phyloP scores from a whole-genome alignment of 2,113 vertebrate species.

The Lynx canadensis region DNA sequence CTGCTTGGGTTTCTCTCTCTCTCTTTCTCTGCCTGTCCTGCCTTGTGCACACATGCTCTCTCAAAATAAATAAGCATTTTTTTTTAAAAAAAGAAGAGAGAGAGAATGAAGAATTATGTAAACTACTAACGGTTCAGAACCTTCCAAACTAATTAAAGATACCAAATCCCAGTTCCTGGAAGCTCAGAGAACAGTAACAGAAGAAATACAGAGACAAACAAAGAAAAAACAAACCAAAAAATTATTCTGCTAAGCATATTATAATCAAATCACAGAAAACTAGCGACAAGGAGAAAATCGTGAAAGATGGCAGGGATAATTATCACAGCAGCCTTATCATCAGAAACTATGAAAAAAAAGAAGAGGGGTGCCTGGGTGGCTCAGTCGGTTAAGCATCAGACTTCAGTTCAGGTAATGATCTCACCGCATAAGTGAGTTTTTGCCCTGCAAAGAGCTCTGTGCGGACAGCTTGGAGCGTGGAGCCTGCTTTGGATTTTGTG shows the following conservation, averaged over 20 bases:
- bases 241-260: not conserved
- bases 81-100: too few species aligned
- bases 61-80: too few species aligned
- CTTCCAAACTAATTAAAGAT: not conserved
- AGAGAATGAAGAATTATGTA: not conserved
- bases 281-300: not conserved
- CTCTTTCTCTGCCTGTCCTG: too few species aligned
- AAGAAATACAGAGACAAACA: not conserved
- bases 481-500: too few species aligned
- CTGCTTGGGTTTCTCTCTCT: too few species aligned
- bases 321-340: not conserved
- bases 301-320: not conserved
- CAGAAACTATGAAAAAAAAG: not conserved
- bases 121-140: not conserved
- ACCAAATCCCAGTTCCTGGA: not conserved
- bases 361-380: not conserved
- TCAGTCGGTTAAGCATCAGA: too few species aligned
- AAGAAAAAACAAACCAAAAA: not conserved
- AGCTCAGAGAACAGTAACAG: not conserved
- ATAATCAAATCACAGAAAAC: not conserved
- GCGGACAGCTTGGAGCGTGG: too few species aligned
- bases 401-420: too few species aligned
- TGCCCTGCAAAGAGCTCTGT: too few species aligned
- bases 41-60: too few species aligned
- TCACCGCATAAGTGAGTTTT: too few species aligned